These are phyloP conservation scores for Lasioglossum malachurum DNA, from an alignment of 2,888 invertebrate genomes.

Conservation along the genomic window DNA sequence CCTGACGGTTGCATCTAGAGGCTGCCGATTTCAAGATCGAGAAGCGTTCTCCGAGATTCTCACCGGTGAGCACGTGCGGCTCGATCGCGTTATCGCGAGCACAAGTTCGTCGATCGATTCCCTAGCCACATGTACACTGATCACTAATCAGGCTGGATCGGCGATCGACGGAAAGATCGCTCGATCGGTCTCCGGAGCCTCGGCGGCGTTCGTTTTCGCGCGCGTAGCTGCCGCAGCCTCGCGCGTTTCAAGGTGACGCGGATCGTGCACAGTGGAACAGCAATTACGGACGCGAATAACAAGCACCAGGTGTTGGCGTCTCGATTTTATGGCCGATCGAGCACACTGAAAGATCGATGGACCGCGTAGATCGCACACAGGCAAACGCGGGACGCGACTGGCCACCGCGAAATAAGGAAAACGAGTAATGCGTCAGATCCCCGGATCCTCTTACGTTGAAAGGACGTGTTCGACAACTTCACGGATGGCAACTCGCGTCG, in stretches of 20 bases:
- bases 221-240: background rate
- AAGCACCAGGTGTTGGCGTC: background rate
- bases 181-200: background rate
- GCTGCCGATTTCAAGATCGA: background rate
- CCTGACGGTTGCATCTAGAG: background rate
- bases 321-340: background rate
- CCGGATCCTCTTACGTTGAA: background rate
- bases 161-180: background rate
- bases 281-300: background rate
- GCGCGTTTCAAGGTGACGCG: background rate
- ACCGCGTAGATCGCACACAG: background rate
- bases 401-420: background rate
- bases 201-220: background rate
- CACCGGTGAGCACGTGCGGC: background rate
- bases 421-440: background rate
- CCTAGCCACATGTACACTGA: background rate
- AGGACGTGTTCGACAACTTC: background rate
- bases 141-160: background rate
- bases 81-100: background rate
- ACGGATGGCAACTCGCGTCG: constrained; percentile 2
- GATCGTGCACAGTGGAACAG: background rate
- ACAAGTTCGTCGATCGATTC: background rate
- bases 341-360: background rate
- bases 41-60: background rate
- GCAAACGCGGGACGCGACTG: background rate